phyloP scores from a whole-genome alignment of 1,140 invertebrate genomes.

The Drosophila azteca region DNA sequence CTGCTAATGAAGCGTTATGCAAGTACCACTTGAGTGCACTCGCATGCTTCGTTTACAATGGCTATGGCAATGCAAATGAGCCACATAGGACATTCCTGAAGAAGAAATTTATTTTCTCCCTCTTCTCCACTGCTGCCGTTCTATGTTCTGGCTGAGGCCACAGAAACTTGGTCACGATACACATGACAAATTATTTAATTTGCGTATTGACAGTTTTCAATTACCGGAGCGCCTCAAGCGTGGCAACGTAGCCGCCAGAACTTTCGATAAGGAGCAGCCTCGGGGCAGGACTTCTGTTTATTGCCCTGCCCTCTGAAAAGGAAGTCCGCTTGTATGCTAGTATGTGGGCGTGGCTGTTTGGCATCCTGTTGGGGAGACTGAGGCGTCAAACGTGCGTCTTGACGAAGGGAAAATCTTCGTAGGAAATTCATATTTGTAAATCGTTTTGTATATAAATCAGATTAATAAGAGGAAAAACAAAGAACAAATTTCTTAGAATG shows the following conservation, averaged over 20 bases:
- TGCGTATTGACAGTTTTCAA: conserved; percentile 79
- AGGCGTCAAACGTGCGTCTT: neutral
- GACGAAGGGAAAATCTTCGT: neutral
- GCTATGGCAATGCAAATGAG: conserved; percentile 60
- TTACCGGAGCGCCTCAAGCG: conserved; percentile 65
- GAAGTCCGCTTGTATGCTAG: conserved; percentile 25
- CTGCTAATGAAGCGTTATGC: conserved; percentile 74
- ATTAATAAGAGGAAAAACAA: too few relatives aligned
- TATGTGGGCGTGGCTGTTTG: conserved; percentile 17
- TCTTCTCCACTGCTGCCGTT: conserved; percentile 20
- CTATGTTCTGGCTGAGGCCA: conserved; percentile 31
- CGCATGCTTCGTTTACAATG: conserved; percentile 28
- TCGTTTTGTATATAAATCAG: neutral
- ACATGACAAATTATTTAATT: conserved; percentile 76
- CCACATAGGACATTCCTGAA: conserved; percentile 44
- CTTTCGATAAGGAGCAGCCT: conserved; percentile 37
- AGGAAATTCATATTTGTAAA: neutral
- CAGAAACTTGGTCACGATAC: conserved; percentile 56
- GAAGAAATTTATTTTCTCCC: neutral
- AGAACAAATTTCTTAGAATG: too few relatives aligned
- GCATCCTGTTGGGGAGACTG: conserved; percentile 15
- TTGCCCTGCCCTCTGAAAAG: conserved; percentile 36
- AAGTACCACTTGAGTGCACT: conserved; percentile 60
- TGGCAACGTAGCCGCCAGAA: conserved; percentile 20
- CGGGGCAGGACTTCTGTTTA: conserved; percentile 4